Conservation (phyloP, 2,888 invertebrate species). For the Drosophila affinis region DNA sequence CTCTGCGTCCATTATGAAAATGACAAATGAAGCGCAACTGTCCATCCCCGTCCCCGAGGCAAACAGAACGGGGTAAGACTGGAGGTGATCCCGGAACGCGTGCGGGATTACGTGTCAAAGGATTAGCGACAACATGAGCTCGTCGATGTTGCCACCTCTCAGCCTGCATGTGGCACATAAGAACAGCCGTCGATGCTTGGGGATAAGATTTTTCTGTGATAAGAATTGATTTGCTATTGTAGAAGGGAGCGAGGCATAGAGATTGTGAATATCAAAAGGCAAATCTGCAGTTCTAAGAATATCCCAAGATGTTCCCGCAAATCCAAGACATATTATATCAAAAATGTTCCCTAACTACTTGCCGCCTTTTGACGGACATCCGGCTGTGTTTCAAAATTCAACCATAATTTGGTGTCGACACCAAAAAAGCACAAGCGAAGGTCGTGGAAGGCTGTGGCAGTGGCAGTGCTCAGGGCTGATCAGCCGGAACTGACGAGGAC, state of each 20-base stretch:
- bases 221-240: constrained; percentile 11
- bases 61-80: constrained; percentile 43
- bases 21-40: constrained; percentile 74
- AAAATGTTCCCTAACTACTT: not conserved
- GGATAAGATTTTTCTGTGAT: constrained; percentile 3
- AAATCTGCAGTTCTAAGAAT: no score
- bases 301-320: not conserved
- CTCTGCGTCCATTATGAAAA: constrained; percentile 72
- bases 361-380: constrained; percentile 4
- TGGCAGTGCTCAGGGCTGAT: constrained; percentile 43
- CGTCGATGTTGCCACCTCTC: constrained; percentile 5
- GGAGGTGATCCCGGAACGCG: constrained; percentile 45
- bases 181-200: constrained; percentile 14
- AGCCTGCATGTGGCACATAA: no score
- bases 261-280: not conserved
- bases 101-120: constrained; percentile 66
- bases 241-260: not conserved
- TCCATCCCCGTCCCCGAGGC: constrained; percentile 8
- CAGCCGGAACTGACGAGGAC: constrained; percentile 45
- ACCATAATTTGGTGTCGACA: constrained; percentile 34
- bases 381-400: constrained; percentile 41
- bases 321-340: not conserved
- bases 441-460: constrained; percentile 38
- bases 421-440: constrained; percentile 35
- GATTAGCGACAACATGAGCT: constrained; percentile 60